These are phyloP conservation scores for Scomber colias DNA, from an alignment of 2,113 vertebrate species.

Conservation along the genomic window DNA sequence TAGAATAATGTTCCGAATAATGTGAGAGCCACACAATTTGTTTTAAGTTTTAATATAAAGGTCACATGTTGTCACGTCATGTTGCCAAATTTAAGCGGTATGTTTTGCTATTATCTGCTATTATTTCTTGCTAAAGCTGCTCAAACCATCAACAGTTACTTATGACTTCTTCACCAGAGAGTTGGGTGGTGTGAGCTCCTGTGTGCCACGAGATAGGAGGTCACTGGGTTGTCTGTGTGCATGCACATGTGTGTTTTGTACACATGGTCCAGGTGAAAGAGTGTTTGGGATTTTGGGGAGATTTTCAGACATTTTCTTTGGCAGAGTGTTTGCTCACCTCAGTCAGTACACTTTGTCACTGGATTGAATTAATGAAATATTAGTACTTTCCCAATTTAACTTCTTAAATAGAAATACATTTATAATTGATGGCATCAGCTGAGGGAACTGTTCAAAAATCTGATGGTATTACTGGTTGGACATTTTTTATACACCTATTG, in stretches of 20 bases:
- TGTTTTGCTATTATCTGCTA: not conserved
- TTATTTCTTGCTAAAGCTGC: not conserved
- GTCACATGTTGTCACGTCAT: no score
- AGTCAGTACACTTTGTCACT: not conserved
- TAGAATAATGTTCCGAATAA: not conserved
- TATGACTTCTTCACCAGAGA: not conserved
- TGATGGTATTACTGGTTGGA: no score
- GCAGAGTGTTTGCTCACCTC: conserved; percentile 1
- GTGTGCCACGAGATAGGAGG: not conserved
- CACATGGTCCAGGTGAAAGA: conserved; percentile 37
- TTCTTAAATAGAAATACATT: no score
- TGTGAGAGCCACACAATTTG: not conserved
- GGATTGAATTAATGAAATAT: not conserved
- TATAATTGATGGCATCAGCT: no score
- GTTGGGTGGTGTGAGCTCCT: not conserved
- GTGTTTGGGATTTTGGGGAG: conserved; percentile 2
- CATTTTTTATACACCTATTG: not conserved
- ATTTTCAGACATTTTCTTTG: conserved; percentile 4
- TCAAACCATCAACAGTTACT: not conserved
- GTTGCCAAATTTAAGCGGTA: no score
- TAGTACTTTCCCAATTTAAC: not conserved
- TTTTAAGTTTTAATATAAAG: no score
- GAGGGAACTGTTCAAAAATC: no score
- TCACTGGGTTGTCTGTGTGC: not conserved
- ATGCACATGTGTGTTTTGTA: conserved; percentile 31